Conservation (phyloP, 2,888 invertebrate species). For the Scaptomyza flava region DNA sequence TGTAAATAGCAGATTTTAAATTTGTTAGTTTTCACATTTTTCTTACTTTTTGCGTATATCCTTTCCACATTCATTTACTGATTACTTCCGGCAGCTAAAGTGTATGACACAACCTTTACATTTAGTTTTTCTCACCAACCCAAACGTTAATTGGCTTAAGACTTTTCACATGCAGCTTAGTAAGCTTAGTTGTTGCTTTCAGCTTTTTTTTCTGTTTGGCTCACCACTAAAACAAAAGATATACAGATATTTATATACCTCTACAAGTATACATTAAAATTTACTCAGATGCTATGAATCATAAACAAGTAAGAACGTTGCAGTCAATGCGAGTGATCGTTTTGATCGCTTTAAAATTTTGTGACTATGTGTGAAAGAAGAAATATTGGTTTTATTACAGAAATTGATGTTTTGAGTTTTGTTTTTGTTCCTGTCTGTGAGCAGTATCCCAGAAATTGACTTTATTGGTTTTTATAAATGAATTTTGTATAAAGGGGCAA, state of each 20-base stretch:
- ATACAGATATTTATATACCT: slow-evolving; percentile 3
- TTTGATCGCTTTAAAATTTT: neutral
- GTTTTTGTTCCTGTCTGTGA: too few relatives aligned
- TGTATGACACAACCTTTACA: slow-evolving; percentile 41
- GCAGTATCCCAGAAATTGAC: too few relatives aligned
- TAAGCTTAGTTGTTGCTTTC: slow-evolving; percentile 15
- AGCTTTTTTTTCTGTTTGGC: slow-evolving; percentile 15
- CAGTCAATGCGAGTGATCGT: too few relatives aligned
- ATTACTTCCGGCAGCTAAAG: slow-evolving; percentile 49
- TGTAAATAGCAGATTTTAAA: neutral
- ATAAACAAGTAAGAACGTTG: slow-evolving; percentile 12
- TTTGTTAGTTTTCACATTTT: slow-evolving; percentile 9
- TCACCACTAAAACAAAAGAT: slow-evolving; percentile 54
- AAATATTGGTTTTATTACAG: neutral
- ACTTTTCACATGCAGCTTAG: slow-evolving; percentile 42
- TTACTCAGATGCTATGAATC: slow-evolving; percentile 36
- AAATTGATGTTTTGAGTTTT: too few relatives aligned
- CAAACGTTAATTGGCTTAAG: slow-evolving; percentile 30
- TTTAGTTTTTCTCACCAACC: slow-evolving; percentile 39
- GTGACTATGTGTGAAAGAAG: neutral
- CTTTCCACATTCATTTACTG: slow-evolving; percentile 22
- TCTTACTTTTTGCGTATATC: slow-evolving; percentile 13
- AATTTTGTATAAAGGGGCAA: too few relatives aligned
- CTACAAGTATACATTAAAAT: slow-evolving; percentile 5
- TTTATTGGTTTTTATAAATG: too few relatives aligned